Evolutionary conservation across 2,797 vertebrate genomes (phyloP).

Genomic region (Anguilla anguilla): DNA sequence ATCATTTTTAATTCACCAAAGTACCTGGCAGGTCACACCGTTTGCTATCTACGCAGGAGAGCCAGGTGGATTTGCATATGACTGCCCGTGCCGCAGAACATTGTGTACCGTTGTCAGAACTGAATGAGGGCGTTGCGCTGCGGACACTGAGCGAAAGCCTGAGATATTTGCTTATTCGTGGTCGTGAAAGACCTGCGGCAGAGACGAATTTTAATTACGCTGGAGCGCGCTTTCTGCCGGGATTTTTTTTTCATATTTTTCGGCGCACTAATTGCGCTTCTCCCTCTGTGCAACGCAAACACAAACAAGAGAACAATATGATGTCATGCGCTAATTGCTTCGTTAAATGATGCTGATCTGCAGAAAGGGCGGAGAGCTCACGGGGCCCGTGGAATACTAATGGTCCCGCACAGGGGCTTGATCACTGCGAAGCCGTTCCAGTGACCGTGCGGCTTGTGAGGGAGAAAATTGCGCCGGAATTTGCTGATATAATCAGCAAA

Average conservation of each 20-base stretch:
- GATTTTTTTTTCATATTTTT: neutral
- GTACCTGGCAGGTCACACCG: neutral
- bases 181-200: conserved; percentile 31
- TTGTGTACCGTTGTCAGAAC: neutral
- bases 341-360: conserved; percentile 21
- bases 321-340: conserved; percentile 21
- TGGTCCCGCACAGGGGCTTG: neutral
- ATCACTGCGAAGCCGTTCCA: neutral
- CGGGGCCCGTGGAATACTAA: neutral
- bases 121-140: neutral
- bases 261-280: conserved; percentile 12
- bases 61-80: neutral
- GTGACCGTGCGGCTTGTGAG: neutral
- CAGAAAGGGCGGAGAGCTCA: neutral
- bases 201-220: neutral
- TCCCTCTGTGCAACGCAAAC: neutral
- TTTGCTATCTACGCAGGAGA: neutral
- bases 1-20: neutral
- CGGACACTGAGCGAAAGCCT: neutral
- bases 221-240: neutral
- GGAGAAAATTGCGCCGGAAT: neutral
- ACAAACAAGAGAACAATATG: conserved; percentile 9
- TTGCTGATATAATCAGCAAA: neutral
- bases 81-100: neutral
- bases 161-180: conserved; percentile 41